Base-by-base conservation (phyloP, 23 tunicate species). In the Aplidium turbinatum region DNA sequence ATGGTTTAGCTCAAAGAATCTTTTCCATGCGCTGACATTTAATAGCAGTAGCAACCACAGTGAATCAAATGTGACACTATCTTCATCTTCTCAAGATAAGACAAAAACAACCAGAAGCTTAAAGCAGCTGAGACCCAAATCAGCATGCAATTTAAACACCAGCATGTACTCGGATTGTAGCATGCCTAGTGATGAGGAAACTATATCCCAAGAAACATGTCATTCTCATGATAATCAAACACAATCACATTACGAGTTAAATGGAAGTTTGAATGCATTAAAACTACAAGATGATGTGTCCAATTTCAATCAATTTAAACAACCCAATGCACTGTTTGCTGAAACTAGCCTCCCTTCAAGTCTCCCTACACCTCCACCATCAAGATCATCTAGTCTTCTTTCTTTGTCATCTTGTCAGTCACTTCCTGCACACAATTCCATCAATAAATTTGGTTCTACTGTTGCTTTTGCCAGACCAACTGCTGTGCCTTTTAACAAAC, bases 321-420 rank as follows among this genome's bases (percentile, higher is more conserved):
- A 69, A 16, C 77, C 77, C 4, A 66, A 39, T 25, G 3, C 40
- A 1, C 4, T 42, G 28, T 19, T 27, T 32, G 31, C 61, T 1
- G 70, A n/a, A 4, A 34, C 29, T 28, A 13, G 47, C 9, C 35
- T 82, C 22, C 71, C 87, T 31, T 73, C 87, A 3, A 46, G 74
- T 63, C 46, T 82, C 64, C 79, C 73, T 33, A 82, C 87, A 20
- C 87, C 87, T 30, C 87, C 87, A 24, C 87, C 87, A 4, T 82
- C 87, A 22, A 62, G 87, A 46, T 72, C 87, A 48, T 82, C 87
- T 35, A 82, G 87, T 35, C 74, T 82, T 19, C 73, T 82, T 7
- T 80, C 85, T 2, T 50, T 80, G 16, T 23, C 87, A 1, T 82
- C 79, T 4, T 78, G 70, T 20, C 38, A 55, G 18, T 80, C 86